Evolutionary conservation across 2,888 invertebrate species (phyloP), one percentile per base, ranked within the genome.

Genomic region (Polylopha cassiicola): DNA sequence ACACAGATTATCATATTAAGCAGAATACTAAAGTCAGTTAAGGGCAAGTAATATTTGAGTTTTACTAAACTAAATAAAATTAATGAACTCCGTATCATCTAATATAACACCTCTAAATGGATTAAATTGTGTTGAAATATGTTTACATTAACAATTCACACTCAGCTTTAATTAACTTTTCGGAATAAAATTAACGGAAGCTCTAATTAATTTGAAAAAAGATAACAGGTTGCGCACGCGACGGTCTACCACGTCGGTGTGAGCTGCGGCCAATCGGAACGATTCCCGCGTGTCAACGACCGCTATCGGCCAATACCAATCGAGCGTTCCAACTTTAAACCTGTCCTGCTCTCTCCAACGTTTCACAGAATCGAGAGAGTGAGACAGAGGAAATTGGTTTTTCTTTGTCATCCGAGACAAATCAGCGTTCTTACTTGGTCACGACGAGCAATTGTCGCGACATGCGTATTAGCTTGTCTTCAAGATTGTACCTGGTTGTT

Each of bases 401-500:
- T n/a, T n/a, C n/a, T n/a, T n/a, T n/a, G 65, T 72, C 73, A 73
- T 68, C 70, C 74, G 73, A 68, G 66, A 78, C 79, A 64, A 78
- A 81, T 78, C 65, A 65, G 56, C 58, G 65, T 61, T 65, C 61
- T 72, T 68, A 62, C 58, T 54, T 56, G 53, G 58, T 67, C 71
- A 73, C 68, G 67, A 62, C 47, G 50, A 4, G n/a, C 22, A 30
- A 39, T 24, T 34, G 18, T 20, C 22, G 18, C 33, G 36, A 26
- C 24, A 30, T 30, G 36, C 30, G 34, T 37, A 30, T n/a, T n/a
- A n/a, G n/a, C n/a, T n/a, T n/a, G n/a, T n/a, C 23, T 23, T 28
- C 29, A 17, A 10, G 20, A 34, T 24, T 29, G 13, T 26, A 24
- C 23, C 33, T 29, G n/a, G n/a, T n/a, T n/a, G n/a, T n/a, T n/a